These are phyloP conservation scores for Cacoxenus indagator DNA, from an alignment of 2,888 invertebrate genomes.

Conservation along the genomic window DNA sequence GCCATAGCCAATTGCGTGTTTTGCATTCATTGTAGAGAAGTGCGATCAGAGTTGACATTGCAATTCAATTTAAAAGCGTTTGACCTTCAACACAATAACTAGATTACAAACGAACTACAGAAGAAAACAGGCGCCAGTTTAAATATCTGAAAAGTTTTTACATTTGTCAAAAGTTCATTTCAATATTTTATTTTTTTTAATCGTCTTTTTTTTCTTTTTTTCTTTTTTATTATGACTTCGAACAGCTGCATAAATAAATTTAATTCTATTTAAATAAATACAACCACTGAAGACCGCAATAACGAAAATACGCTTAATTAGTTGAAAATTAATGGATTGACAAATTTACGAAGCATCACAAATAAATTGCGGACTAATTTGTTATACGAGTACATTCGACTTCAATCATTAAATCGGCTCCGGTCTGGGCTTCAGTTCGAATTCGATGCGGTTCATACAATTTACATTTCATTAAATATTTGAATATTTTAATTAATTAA, in stretches of 20 bases:
- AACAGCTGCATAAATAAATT: constrained; percentile 6
- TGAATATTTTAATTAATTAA: neutral
- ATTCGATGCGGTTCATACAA: neutral
- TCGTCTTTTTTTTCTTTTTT: neutral
- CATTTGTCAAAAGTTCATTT: neutral
- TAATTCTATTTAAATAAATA: neutral
- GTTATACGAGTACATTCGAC: constrained; percentile 2
- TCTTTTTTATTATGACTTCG: neutral
- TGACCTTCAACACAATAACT: constrained; percentile 11
- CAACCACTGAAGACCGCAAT: neutral
- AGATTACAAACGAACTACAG: neutral
- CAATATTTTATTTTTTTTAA: constrained; percentile 6
- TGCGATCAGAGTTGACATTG: neutral
- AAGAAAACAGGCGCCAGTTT: constrained; percentile 1
- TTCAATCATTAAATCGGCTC: neutral
- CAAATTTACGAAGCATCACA: constrained; percentile 52
- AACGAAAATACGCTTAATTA: neutral
- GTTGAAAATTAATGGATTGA: constrained; percentile 31
- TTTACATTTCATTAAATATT: neutral
- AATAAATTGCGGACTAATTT: constrained; percentile 44
- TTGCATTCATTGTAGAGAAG: neutral
- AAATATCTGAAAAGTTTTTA: neutral
- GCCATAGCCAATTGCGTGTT: neutral
- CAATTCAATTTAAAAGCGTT: constrained; percentile 9
- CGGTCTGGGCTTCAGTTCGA: neutral